A percentile compares a stretch with the other conserved stretches of the same genome.
These are phyloP conservation scores for Acanthiza pusilla DNA, from an alignment of 2,797 vertebrate genomes.

Conservation along the genomic window DNA sequence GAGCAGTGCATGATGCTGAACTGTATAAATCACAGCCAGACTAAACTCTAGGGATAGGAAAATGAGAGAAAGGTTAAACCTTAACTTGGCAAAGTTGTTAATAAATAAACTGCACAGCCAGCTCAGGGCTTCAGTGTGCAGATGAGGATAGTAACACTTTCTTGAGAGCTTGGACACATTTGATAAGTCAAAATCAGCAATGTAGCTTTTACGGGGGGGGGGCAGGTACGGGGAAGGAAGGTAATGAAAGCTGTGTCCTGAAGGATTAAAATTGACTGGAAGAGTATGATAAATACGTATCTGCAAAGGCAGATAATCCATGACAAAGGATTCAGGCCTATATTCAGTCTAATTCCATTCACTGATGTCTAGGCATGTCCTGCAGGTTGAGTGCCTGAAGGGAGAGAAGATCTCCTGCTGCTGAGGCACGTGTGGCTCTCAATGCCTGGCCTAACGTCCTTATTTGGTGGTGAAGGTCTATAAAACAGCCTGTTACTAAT, in stretches of 20 bases:
- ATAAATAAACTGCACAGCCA: not conserved
- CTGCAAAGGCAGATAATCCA: not conserved
- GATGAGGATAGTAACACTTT: not conserved
- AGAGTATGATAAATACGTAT: not conserved
- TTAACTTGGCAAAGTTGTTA: not conserved
- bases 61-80: not conserved
- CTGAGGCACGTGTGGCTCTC: not conserved
- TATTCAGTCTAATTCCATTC: not conserved
- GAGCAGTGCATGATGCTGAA: not conserved
- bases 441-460: not conserved
- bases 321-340: not conserved
- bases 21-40: not conserved
- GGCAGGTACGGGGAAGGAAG: not conserved
- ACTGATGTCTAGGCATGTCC: not conserved
- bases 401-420: not conserved
- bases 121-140: not conserved
- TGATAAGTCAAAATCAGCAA: not conserved
- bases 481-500: not conserved
- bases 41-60: not conserved
- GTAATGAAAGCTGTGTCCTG: not conserved
- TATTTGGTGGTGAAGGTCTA: not conserved
- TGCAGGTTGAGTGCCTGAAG: not conserved
- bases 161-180: not conserved
- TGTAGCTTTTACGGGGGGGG: accelerated
- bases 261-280: not conserved